phyloP scores from a whole-genome alignment of 2,113 vertebrate species.

The Phyllostomus discolor region DNA sequence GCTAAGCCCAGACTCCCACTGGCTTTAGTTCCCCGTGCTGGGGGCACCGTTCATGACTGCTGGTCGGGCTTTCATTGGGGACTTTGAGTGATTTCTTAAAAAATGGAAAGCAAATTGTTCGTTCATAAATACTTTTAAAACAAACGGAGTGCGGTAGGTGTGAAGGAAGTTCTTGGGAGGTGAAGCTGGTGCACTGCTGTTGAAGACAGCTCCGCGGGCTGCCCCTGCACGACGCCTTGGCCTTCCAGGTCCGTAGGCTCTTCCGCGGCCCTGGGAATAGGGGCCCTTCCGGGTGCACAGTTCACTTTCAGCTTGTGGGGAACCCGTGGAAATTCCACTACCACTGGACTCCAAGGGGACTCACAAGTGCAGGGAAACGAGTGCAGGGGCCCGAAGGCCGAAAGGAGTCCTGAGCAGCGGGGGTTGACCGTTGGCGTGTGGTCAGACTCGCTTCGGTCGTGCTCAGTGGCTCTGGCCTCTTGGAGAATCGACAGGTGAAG shows the following conservation, averaged over 20 bases:
- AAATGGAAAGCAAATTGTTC: not conserved
- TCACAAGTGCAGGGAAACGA: not conserved
- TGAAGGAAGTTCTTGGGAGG: not conserved
- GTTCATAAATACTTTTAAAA: conserved; percentile 31
- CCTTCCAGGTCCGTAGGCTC: not conserved
- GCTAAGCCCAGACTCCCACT: not conserved
- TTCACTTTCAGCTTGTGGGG: not conserved
- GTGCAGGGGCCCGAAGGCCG: not conserved
- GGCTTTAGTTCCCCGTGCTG: not conserved
- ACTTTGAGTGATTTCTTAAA: not conserved
- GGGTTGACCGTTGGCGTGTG: not conserved
- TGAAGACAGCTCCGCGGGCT: not conserved
- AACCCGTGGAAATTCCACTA: not conserved
- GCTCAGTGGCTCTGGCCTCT: not conserved
- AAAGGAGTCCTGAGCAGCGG: not conserved
- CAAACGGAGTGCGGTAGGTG: not conserved
- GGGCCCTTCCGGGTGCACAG: not conserved
- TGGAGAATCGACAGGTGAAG: conserved; percentile 12
- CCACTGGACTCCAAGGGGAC: not conserved
- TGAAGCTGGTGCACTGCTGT: not conserved
- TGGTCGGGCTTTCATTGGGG: not conserved
- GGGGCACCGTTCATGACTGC: not conserved
- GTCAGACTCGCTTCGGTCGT: not conserved
- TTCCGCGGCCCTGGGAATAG: not conserved
- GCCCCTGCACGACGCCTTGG: not conserved